A percentile compares a stretch with the other conserved stretches of the same genome.
These are phyloP conservation scores for Brachypteracias leptosomus DNA, from an alignment of 2,113 vertebrate genomes.

Conservation along the genomic window DNA sequence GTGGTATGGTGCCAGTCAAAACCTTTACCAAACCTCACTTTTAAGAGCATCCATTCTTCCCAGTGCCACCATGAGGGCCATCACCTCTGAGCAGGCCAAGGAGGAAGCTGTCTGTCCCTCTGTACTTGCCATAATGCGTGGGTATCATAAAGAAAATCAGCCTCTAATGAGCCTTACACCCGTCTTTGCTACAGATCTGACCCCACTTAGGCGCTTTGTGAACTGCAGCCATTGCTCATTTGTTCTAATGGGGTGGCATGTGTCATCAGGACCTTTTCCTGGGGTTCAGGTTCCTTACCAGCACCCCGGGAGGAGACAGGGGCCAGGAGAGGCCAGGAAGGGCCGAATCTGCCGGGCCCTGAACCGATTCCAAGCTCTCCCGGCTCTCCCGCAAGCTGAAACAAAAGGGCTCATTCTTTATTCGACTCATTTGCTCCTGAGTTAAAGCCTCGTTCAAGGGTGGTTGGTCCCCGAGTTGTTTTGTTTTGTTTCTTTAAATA, in stretches of 20 bases:
- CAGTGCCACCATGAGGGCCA: not conserved
- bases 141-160: not conserved
- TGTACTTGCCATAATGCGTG: not conserved
- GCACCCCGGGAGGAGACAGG: not conserved
- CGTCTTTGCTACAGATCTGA: not conserved
- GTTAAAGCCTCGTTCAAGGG: constrained; percentile 45
- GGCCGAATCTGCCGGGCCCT: fast-evolving
- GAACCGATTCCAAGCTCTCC: not conserved
- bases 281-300: not conserved
- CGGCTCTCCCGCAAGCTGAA: fast-evolving
- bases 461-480: constrained; percentile 37
- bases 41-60: not conserved
- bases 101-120: not conserved
- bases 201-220: not conserved
- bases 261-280: not conserved
- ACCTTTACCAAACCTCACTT: not conserved
- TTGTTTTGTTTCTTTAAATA: constrained; percentile 63
- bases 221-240: fast-evolving
- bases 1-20: not conserved
- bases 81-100: not conserved
- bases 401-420: constrained; percentile 3
- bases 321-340: not conserved
- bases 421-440: constrained; percentile 26
- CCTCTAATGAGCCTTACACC: not conserved
- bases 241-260: fast-evolving